Evolutionary conservation across 2,888 invertebrate species (phyloP).

Genomic region (Malthinus flaveolus): DNA sequence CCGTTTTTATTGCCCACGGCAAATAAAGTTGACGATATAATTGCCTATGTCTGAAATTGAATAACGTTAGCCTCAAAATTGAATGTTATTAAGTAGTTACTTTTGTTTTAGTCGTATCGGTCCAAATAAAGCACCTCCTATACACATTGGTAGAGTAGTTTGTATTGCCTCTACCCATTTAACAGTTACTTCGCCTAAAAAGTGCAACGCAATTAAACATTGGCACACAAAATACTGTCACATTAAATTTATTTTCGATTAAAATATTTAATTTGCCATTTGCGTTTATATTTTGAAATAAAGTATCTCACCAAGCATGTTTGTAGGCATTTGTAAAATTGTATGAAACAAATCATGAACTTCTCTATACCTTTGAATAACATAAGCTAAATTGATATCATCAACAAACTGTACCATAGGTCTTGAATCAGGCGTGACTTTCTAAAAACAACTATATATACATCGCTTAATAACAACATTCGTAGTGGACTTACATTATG

Average conservation of each 20-base stretch:
- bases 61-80: conserved; percentile 20
- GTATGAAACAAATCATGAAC: conserved; percentile 95
- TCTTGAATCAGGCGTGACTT: conserved; percentile 92
- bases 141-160: conserved; percentile 93
- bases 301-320: conserved; percentile 74
- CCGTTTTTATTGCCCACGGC: conserved; percentile 85
- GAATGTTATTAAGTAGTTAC: conserved; percentile 52
- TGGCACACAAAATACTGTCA: neutral
- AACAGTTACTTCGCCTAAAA: conserved; percentile 79
- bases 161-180: conserved; percentile 99
- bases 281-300: neutral
- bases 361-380: conserved; percentile 97
- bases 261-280: neutral
- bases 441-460: conserved; percentile 52
- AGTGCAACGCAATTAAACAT: neutral
- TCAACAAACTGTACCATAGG: conserved; percentile 89
- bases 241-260: neutral
- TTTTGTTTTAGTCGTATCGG: conserved; percentile 84
- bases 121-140: conserved; percentile 90
- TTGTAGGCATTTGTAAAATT: conserved; percentile 88
- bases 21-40: conserved; percentile 76
- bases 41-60: conserved; percentile 67
- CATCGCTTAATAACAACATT: neutral
- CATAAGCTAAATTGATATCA: conserved; percentile 87
- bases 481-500: conserved; percentile 63